Percentiles rank a stretch among this genome's conserved stretches.
These are phyloP conservation scores for Gymnogyps californianus DNA, from an alignment of 2,113 vertebrate genomes.

Conservation along the genomic window DNA sequence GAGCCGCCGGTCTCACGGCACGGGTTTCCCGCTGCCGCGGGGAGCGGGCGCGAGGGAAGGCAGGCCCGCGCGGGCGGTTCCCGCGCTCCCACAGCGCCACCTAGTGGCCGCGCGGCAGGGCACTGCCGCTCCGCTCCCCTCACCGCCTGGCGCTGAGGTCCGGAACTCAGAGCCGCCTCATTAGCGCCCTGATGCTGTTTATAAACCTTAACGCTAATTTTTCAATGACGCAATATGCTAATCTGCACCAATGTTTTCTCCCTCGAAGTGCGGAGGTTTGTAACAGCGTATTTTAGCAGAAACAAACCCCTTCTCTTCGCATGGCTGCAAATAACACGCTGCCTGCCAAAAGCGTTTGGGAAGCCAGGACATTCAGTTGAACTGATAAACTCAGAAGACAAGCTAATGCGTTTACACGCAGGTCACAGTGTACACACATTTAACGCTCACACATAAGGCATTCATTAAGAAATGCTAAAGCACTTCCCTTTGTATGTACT, in stretches of 20 bases:
- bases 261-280: accelerated
- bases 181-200: accelerated
- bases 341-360: neutral
- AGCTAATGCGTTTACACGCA: neutral
- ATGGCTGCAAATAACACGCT: neutral
- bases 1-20: no score
- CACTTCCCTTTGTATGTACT: neutral
- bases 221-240: neutral
- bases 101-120: conserved; percentile 31
- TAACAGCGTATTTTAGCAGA: neutral
- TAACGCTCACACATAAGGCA: neutral
- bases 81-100: conserved; percentile 74
- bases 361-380: accelerated
- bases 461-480: neutral
- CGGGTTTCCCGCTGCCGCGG: no score
- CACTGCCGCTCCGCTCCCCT: neutral
- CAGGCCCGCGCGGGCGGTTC: neutral
- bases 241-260: neutral
- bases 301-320: no score
- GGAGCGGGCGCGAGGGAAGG: neutral
- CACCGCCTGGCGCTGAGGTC: neutral
- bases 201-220: neutral
- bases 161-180: accelerated
- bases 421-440: neutral
- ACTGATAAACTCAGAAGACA: neutral